Conservation (phyloP, 2,888 invertebrate genomes). For the Drosophila villosipedis region DNA sequence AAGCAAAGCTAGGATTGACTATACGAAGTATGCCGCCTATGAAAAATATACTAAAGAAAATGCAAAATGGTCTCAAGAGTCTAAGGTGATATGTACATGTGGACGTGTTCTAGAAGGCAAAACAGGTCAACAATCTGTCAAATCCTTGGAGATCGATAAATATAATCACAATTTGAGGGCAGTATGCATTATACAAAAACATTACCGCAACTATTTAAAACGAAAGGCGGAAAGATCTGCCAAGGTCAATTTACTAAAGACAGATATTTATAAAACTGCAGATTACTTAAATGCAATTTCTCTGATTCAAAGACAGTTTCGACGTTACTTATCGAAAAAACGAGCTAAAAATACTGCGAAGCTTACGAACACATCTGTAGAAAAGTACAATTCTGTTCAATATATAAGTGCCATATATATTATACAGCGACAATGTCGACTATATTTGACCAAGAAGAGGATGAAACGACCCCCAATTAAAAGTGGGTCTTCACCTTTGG, state of each 20-base stretch:
- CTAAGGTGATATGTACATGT: conserved; percentile 68
- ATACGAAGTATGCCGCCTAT: conserved; percentile 59
- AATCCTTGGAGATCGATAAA: neutral
- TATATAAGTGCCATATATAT: conserved; percentile 71
- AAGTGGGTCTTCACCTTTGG: neutral
- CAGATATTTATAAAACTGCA: conserved; percentile 24
- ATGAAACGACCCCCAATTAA: neutral
- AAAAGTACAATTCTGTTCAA: conserved; percentile 44
- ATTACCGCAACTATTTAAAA: conserved; percentile 53
- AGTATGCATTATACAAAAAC: conserved; percentile 57
- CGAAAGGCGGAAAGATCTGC: conserved; percentile 10
- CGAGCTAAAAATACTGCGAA: conserved; percentile 6
- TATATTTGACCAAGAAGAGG: conserved; percentile 53
- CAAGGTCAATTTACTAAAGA: neutral
- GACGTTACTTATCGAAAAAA: conserved; percentile 42
- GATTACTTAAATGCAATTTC: conserved; percentile 54
- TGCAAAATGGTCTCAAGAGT: conserved; percentile 33
- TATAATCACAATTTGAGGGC: conserved; percentile 37
- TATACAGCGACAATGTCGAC: conserved; percentile 76
- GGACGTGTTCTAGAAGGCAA: conserved; percentile 49
- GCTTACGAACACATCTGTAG: neutral
- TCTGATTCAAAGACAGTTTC: conserved; percentile 58
- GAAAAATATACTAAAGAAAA: conserved; percentile 68
- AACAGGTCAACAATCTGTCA: neutral
- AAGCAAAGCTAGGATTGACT: conserved; percentile 19